Evolutionary conservation across 2,797 vertebrate species (phyloP).

Genomic region (Pyrocephalus nanus): DNA sequence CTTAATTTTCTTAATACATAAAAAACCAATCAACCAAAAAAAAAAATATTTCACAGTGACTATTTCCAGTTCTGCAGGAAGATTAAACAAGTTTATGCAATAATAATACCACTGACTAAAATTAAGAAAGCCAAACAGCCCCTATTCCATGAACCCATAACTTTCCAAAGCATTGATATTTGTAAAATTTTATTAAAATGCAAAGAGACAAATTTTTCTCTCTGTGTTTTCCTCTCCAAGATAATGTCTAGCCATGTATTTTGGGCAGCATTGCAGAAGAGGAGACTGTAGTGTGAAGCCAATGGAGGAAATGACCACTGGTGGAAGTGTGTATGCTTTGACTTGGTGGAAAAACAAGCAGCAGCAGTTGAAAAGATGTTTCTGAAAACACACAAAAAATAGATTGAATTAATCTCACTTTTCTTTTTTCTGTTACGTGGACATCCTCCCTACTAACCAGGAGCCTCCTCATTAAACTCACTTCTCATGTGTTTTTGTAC

Average conservation of each 20-base stretch:
- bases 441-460: not conserved
- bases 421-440: not conserved
- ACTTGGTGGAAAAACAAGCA: not conserved
- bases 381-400: not conserved
- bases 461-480: not conserved
- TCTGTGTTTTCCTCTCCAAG: not conserved
- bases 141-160: not conserved
- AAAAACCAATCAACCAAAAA: not conserved
- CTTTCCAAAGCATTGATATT: not conserved
- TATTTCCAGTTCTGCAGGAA: not conserved
- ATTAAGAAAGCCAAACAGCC: not conserved
- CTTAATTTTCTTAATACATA: not conserved
- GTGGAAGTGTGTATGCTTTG: not conserved
- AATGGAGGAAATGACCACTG: not conserved
- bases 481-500: not conserved
- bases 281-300: not conserved
- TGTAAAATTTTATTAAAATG: not conserved
- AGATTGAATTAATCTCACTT: not conserved
- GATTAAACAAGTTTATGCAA: not conserved
- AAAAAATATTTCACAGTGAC: not conserved
- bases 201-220: not conserved
- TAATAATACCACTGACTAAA: not conserved
- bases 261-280: not conserved
- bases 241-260: not conserved
- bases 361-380: not conserved